phyloP scores from a whole-genome alignment of 2,888 invertebrate genomes.

The Drosophila phalerata region DNA sequence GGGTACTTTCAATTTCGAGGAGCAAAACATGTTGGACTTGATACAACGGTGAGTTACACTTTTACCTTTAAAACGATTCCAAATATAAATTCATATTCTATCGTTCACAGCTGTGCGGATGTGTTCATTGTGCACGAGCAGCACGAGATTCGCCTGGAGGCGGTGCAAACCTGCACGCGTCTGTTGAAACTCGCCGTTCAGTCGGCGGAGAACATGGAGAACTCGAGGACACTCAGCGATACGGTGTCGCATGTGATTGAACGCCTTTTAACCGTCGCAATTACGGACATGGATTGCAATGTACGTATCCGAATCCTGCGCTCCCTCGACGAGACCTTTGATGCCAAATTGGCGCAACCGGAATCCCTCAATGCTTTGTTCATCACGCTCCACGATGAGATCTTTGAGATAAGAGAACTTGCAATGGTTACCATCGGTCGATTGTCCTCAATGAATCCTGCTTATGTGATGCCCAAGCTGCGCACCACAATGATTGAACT shows the following conservation, averaged over 20 bases:
- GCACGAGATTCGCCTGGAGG: conserved; percentile 96
- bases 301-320: conserved; percentile 97
- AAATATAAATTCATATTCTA: neutral
- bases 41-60: conserved; percentile 87
- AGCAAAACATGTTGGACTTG: conserved; percentile 95
- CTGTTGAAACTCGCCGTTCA: conserved; percentile 93
- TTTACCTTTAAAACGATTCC: neutral
- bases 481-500: conserved; percentile 96
- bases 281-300: conserved; percentile 97
- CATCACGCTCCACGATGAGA: conserved; percentile 98
- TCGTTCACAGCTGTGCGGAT: conserved; percentile 91
- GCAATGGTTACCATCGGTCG: conserved; percentile 97
- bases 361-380: conserved; percentile 97
- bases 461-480: conserved; percentile 98
- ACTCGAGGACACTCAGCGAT: conserved; percentile 93
- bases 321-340: conserved; percentile 96
- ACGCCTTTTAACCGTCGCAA: conserved; percentile 95
- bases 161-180: conserved; percentile 97
- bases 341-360: conserved; percentile 97
- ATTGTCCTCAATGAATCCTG: conserved; percentile 97
- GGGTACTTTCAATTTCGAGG: conserved; percentile 96
- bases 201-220: conserved; percentile 87
- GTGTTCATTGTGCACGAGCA: conserved; percentile 96
- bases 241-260: conserved; percentile 96
- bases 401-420: conserved; percentile 97